Percentiles rank a stretch among this genome's conserved stretches.
Evolutionary conservation across 2,113 vertebrate genomes (phyloP).

Genomic region (Pelobates fuscus): DNA sequence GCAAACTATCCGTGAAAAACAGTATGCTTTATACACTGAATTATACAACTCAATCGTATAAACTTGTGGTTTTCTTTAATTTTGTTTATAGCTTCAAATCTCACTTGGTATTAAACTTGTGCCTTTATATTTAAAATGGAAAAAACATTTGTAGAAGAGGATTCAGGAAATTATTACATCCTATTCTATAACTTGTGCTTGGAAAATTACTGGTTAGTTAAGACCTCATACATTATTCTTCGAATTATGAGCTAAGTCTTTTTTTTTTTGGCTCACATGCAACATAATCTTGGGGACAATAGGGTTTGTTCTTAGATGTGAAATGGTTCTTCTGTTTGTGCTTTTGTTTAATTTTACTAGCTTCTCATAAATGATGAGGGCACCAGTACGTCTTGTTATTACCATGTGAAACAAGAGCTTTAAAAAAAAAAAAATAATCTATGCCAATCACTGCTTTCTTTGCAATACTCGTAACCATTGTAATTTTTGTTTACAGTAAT

Average conservation of each 20-base stretch:
- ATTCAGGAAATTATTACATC: conserved; percentile 38
- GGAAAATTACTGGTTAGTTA: conserved; percentile 43
- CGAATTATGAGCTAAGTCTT: conserved; percentile 37
- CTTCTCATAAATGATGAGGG: conserved; percentile 38
- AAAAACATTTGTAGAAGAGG: conserved; percentile 33
- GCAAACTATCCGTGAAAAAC: no score
- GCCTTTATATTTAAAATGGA: conserved; percentile 15
- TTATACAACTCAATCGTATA: not conserved
- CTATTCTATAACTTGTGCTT: conserved; percentile 35
- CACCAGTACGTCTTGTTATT: conserved; percentile 31
- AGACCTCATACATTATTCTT: conserved; percentile 36
- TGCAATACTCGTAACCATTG: not conserved
- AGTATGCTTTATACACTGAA: no score
- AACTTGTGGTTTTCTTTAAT: not conserved
- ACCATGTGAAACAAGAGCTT: not conserved
- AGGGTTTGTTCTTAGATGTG: conserved; percentile 34
- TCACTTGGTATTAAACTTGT: not conserved
- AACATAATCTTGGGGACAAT: conserved; percentile 42
- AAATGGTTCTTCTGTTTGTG: conserved; percentile 30
- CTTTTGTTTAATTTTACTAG: conserved; percentile 35
- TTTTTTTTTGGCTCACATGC: conserved; percentile 31
- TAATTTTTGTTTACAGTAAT: not conserved
- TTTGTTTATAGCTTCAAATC: not conserved
- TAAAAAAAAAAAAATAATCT: not conserved
- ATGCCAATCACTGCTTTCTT: not conserved